phyloP scores from a whole-genome alignment of 2,888 invertebrate genomes.

The Idaea straminata region DNA sequence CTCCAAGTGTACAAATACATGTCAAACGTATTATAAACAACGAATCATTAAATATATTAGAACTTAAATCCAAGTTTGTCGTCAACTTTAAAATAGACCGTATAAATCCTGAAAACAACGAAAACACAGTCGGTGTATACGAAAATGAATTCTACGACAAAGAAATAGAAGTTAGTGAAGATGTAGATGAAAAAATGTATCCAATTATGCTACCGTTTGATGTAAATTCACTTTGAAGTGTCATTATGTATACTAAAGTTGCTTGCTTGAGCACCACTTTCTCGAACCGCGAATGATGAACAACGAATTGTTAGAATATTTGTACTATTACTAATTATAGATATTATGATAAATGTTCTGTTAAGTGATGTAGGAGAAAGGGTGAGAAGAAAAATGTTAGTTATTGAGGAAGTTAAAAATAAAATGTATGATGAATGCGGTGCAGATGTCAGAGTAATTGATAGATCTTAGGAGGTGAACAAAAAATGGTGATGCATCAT shows the following conservation, averaged over 20 bases:
- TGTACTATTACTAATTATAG: conserved; percentile 59
- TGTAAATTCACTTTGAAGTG: conserved; percentile 70
- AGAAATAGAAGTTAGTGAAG: conserved; percentile 23
- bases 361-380: conserved; percentile 52
- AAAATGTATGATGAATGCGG: conserved; percentile 39
- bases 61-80: conserved; percentile 60
- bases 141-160: conserved; percentile 38
- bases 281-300: conserved; percentile 47
- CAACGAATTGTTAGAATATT: conserved; percentile 49
- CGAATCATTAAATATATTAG: conserved; percentile 54
- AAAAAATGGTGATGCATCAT: conserved; percentile 13
- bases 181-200: background rate
- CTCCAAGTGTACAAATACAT: conserved; percentile 41
- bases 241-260: conserved; percentile 69
- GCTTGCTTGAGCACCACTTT: conserved; percentile 59
- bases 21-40: conserved; percentile 53
- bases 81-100: conserved; percentile 59
- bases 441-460: conserved; percentile 30
- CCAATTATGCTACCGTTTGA: conserved; percentile 60
- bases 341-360: conserved; percentile 59
- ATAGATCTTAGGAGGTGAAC: conserved; percentile 26
- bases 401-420: conserved; percentile 44
- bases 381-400: conserved; percentile 36
- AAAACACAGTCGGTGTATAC: conserved; percentile 26
- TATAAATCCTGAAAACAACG: conserved; percentile 37